Evolutionary conservation across 2,888 invertebrate species (phyloP).

Genomic region (Athalia cordata): DNA sequence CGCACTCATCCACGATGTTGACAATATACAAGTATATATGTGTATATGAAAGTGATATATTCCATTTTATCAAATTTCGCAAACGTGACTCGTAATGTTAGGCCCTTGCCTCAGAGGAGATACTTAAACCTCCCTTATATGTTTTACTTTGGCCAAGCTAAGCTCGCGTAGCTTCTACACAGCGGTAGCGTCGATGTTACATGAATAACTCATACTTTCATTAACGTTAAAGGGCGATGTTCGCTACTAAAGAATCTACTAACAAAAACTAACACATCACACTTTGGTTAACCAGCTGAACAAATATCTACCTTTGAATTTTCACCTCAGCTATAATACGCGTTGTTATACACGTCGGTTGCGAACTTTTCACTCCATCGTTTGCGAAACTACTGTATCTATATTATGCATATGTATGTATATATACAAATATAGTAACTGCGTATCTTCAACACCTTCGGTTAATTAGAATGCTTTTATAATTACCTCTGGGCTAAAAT

Average conservation of each 20-base stretch:
- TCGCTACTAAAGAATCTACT: not conserved
- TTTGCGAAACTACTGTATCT: not conserved
- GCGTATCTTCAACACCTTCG: constrained; percentile 14
- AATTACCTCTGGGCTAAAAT: constrained; percentile 12
- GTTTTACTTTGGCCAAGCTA: constrained; percentile 26
- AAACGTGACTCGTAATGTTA: not conserved
- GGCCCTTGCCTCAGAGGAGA: not conserved
- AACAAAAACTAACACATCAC: not conserved
- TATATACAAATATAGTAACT: not conserved
- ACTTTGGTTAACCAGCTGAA: not conserved
- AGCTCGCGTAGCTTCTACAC: constrained; percentile 23
- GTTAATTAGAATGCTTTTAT: constrained; percentile 20
- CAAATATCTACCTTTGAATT: not conserved
- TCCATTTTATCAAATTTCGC: not conserved
- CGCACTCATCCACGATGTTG: too few species aligned
- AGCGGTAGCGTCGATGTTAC: constrained; percentile 25
- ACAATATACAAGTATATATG: too few species aligned
- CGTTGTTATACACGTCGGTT: not conserved
- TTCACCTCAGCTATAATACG: not conserved
- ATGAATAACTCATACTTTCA: constrained; percentile 40
- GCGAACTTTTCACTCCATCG: not conserved
- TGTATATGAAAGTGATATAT: not conserved
- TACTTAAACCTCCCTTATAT: constrained; percentile 21
- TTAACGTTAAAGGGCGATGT: constrained; percentile 35
- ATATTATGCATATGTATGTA: not conserved